Evolutionary conservation across 2,888 invertebrate genomes (phyloP), one percentile per base, ranked within the genome.

Genomic region (Yponomeuta malinellus): DNA sequence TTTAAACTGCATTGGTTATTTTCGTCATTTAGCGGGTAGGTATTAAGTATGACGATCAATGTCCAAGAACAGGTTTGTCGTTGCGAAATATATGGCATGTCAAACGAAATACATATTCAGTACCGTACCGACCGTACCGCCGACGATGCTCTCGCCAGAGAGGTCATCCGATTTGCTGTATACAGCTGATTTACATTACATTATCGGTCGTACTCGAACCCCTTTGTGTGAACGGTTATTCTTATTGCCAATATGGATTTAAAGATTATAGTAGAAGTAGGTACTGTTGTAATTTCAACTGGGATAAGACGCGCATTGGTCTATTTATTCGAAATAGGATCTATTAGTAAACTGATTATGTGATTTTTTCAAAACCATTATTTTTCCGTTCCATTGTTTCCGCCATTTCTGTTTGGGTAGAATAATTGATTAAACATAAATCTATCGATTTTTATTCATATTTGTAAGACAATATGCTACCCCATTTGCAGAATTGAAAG

Each of bases 41-140:
- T 70, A 66, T 70, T 70, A 37, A 48, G 59, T 23, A 70, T 72
- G 80, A 80, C 78, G 78, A 82, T 59, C 77, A 81, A 79, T 73
- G 72, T 76, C 76, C 77, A 75, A 77, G 78, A 79, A 80, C 83
- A 78, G 80, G 82, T 82, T 82, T 80, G 72, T 73, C 74, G 79
- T 86, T 85, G 82, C 79, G 81, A 85, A 85, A 86, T 83, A 81
- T 81, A 81, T 79, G 78, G 80, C 83, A 81, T 15, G 52, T 59
- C 83, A 82, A 83, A 84, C 80, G 83, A 80, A 59, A 59, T 59
- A 59, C 52, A 59, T 78, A 79, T 82, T 84, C 84, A 81, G 82
- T 85, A 78, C 76, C 8, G 43, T 8, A 43, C 43, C 43, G 43
- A 43, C 43, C 43, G 43, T 5, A 5, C 43, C 79, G 76, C 74